Percentiles rank a stretch among this genome's conserved stretches.
Conservation (phyloP, 2,113 vertebrate species). For the Cisticola juncidis region DNA sequence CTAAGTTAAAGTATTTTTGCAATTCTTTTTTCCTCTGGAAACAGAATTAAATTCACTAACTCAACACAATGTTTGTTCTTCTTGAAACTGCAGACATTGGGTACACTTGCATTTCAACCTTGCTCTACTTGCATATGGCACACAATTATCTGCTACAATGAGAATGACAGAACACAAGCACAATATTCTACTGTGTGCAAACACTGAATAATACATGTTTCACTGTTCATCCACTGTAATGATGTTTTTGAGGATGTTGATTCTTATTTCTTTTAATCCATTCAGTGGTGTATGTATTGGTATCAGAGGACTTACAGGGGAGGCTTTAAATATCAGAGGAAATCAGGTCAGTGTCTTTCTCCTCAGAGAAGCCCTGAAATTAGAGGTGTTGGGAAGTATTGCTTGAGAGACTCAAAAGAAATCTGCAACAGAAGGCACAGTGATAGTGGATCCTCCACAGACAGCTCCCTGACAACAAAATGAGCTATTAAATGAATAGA, state of each 20-base stretch:
- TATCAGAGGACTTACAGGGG: not conserved
- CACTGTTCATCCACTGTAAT: not conserved
- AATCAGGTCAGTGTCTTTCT: not conserved
- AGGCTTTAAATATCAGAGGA: not conserved
- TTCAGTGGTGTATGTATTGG: not conserved
- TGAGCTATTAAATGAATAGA: not conserved
- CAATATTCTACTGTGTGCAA: not conserved
- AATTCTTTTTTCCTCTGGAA: not conserved
- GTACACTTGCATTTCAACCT: not conserved
- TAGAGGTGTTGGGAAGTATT: not conserved
- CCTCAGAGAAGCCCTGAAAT: not conserved
- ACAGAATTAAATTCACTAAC: not conserved
- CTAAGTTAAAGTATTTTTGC: not conserved
- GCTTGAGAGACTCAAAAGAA: not conserved
- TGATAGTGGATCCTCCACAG: not conserved
- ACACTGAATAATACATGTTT: not conserved
- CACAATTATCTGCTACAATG: not conserved
- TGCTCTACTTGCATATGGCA: not conserved
- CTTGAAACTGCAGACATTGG: not conserved
- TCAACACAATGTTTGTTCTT: not conserved
- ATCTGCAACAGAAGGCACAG: not conserved
- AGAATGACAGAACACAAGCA: not conserved
- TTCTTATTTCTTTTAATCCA: not conserved
- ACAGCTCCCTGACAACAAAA: not conserved
- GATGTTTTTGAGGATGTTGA: not conserved